Conservation (phyloP, 2,888 invertebrate genomes). For the Acleris literana region DNA sequence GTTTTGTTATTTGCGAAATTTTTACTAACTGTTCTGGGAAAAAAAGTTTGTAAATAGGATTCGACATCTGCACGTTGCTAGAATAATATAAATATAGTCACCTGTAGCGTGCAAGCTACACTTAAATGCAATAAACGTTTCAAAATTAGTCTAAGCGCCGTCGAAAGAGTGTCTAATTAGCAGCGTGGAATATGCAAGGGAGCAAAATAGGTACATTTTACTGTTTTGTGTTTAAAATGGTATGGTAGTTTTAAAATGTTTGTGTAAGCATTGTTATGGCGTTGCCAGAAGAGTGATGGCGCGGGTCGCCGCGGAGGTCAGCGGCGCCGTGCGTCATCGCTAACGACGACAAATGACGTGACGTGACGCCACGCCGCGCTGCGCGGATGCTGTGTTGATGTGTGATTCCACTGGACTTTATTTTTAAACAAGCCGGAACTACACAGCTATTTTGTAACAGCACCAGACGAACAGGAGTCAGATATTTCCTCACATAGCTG, state of each 20-base stretch:
- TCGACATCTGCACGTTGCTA: constrained; percentile 50
- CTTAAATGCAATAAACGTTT: constrained; percentile 11
- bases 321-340: constrained; percentile 78
- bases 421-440: constrained; percentile 30
- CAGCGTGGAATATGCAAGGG: constrained; percentile 12
- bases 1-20: constrained; percentile 66
- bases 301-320: constrained; percentile 74
- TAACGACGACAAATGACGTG: constrained; percentile 83
- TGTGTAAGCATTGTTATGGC: constrained; percentile 43
- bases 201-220: constrained; percentile 5
- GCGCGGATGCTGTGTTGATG: constrained; percentile 27
- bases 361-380: constrained; percentile 54
- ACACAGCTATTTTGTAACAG: constrained; percentile 17
- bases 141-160: constrained; percentile 12
- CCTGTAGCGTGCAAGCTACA: constrained; percentile 12
- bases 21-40: constrained; percentile 66
- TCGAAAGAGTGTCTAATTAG: constrained; percentile 17
- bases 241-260: constrained; percentile 8
- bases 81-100: constrained; percentile 10
- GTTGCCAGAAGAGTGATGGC: constrained; percentile 76
- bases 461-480: constrained; percentile 20
- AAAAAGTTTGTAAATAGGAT: constrained; percentile 63
- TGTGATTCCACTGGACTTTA: constrained; percentile 25
- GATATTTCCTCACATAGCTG: background rate
- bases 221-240: constrained; percentile 14